Evolutionary conservation across 2,113 vertebrate genomes (phyloP).

Genomic region (Phalacrocorax brasilianus): DNA sequence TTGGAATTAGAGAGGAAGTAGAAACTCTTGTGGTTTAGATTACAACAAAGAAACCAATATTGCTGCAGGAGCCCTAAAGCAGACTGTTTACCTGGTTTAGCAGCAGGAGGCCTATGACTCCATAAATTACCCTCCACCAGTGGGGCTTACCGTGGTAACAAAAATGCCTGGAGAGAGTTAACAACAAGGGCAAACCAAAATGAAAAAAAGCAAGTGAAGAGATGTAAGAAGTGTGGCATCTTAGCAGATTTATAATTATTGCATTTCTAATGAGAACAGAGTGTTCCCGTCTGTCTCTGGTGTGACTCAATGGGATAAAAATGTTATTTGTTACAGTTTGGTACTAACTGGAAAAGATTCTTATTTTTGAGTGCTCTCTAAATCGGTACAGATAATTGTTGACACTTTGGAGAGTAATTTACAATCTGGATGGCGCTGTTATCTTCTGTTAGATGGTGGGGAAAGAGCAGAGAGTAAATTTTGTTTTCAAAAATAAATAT

Average conservation of each 20-base stretch:
- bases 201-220: background rate
- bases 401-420: background rate
- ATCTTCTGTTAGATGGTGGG: background rate
- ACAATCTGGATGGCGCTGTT: background rate
- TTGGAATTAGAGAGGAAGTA: background rate
- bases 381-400: background rate
- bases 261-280: constrained; percentile 7
- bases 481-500: background rate
- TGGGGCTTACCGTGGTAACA: background rate
- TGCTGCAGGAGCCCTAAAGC: background rate
- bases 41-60: background rate
- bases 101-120: background rate
- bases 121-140: background rate
- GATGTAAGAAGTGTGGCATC: background rate
- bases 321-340: background rate
- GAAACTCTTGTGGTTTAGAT: background rate
- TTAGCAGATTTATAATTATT: background rate
- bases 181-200: background rate
- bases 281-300: background rate
- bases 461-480: background rate
- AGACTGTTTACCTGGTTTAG: background rate
- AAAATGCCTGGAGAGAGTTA: background rate
- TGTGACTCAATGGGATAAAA: background rate
- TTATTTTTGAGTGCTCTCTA: background rate
- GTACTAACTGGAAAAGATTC: background rate